Percentiles rank a stretch among this genome's conserved stretches.
Evolutionary conservation across 2,888 invertebrate species (phyloP).

Genomic region (Scaptomyza parva): DNA sequence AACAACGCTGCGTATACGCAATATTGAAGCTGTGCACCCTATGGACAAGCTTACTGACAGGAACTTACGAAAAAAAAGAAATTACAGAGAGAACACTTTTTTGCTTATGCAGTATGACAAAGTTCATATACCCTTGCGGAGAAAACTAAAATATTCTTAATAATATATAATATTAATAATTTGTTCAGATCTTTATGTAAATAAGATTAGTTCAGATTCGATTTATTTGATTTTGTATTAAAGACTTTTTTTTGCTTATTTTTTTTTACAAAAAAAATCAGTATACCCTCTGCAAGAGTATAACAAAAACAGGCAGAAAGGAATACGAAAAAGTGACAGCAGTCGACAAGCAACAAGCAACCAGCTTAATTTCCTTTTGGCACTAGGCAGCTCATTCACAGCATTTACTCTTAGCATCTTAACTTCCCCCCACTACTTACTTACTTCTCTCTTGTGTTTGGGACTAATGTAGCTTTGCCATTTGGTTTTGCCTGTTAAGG

Average conservation of each 20-base stretch:
- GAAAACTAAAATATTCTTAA: not conserved
- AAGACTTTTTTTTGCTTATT: not conserved
- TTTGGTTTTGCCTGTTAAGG: constrained; percentile 45
- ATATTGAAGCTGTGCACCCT: constrained; percentile 33
- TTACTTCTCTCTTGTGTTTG: constrained; percentile 4
- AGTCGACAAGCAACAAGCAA: constrained; percentile 46
- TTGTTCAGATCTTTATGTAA: not conserved
- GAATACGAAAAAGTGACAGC: constrained; percentile 20
- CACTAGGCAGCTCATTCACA: not conserved
- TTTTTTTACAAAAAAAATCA: not conserved
- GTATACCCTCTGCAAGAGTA: not conserved
- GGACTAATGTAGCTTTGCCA: constrained; percentile 48
- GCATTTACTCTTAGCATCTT: not conserved
- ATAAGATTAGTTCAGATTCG: not conserved
- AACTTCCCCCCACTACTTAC: not conserved
- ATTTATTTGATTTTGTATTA: not conserved
- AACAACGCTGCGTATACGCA: constrained; percentile 56
- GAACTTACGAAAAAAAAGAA: constrained; percentile 19
- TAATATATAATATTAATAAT: not conserved
- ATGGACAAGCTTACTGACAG: constrained; percentile 18
- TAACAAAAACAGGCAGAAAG: not conserved
- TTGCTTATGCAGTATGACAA: not conserved
- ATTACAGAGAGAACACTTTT: not conserved
- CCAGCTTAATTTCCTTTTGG: constrained; percentile 56
- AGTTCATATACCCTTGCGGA: not conserved